A percentile compares a stretch with the other conserved stretches of the same genome.
phyloP scores from a whole-genome alignment of 1,140 invertebrate species.

The Chironomus striatipennis region DNA sequence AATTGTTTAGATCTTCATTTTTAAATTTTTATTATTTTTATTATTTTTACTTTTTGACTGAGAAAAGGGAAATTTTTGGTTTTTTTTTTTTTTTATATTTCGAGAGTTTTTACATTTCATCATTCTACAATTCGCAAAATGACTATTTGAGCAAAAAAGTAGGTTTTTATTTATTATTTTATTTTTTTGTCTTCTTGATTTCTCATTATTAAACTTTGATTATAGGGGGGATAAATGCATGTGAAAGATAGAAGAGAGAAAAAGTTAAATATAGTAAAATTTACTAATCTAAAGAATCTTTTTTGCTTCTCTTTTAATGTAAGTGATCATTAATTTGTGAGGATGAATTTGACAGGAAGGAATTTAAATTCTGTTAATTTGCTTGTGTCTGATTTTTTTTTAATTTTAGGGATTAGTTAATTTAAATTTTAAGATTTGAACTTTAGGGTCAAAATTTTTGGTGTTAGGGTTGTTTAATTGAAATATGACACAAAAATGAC shows the following conservation, averaged over 20 bases:
- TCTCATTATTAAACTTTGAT: not conserved
- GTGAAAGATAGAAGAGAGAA: not conserved
- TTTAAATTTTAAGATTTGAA: no score
- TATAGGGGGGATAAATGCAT: conserved; percentile 7
- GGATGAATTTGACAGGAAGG: no score
- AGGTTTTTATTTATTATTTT: not conserved
- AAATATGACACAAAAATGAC: no score
- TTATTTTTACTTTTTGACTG: no score
- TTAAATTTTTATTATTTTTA: no score
- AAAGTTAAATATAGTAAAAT: not conserved
- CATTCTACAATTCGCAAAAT: not conserved
- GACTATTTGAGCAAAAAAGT: not conserved
- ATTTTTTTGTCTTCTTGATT: not conserved
- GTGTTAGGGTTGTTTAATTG: no score
- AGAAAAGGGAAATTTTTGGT: not conserved
- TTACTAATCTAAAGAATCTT: conserved; percentile 2
- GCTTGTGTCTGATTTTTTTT: no score
- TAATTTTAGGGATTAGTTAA: no score
- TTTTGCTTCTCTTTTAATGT: not conserved
- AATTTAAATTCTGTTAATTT: no score
- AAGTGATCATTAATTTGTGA: not conserved
- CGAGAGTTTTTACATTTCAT: not conserved
- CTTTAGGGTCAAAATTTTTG: no score
- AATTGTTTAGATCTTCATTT: no score
- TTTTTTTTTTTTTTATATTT: not conserved